phyloP scores from a whole-genome alignment of 2,113 vertebrate species.

The Dasyprocta punctata region DNA sequence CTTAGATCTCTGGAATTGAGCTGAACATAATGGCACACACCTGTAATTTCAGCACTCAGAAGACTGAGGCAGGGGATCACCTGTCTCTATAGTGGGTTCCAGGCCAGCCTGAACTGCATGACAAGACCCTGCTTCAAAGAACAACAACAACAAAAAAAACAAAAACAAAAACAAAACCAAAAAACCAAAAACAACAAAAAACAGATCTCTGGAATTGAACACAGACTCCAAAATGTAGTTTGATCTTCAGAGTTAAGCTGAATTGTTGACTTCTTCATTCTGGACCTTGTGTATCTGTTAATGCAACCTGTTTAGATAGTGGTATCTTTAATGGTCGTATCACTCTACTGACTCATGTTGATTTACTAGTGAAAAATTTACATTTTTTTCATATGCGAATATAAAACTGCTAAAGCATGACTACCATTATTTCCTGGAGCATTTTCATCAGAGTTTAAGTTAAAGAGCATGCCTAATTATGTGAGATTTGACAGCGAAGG shows the following conservation, averaged over 20 bases:
- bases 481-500: neutral
- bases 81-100: neutral
- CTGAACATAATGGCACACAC: neutral
- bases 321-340: neutral
- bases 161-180: no score
- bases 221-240: neutral
- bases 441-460: conserved; percentile 53
- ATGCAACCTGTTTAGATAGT: neutral
- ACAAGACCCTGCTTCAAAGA: neutral
- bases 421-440: neutral
- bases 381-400: neutral
- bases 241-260: conserved; percentile 2
- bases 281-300: neutral
- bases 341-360: neutral
- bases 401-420: conserved; percentile 6
- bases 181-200: neutral
- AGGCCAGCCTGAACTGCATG: neutral
- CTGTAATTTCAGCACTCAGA: neutral
- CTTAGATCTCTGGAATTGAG: conserved; percentile 27
- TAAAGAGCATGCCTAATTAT: conserved; percentile 1
- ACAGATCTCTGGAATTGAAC: neutral
- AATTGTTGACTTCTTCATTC: neutral
- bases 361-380: conserved; percentile 59
- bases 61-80: neutral
- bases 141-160: no score